phyloP scores from a whole-genome alignment of 2,888 invertebrate genomes.

The Chymomyza amoena region DNA sequence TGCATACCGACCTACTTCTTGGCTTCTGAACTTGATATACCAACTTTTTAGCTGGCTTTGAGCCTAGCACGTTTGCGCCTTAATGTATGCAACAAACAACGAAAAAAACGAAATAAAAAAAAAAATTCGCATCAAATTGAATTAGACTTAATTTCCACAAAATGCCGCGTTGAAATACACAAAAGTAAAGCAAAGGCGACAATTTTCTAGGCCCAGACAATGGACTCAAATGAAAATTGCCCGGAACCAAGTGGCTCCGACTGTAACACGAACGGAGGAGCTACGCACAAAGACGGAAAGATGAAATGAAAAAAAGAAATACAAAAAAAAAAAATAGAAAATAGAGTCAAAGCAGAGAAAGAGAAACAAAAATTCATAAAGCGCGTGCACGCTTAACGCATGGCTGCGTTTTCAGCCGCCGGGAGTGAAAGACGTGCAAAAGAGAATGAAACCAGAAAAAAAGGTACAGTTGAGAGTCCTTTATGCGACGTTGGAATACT shows the following conservation, averaged over 20 bases:
- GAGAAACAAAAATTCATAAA: constrained; percentile 54
- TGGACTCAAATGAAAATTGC: constrained; percentile 33
- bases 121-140: constrained; percentile 61
- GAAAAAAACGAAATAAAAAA: not conserved
- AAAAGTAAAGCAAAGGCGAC: constrained; percentile 24
- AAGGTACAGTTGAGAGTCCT: not conserved
- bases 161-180: constrained; percentile 26
- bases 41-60: not conserved
- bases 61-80: constrained; percentile 7
- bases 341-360: not conserved
- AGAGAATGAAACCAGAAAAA: not conserved
- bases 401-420: constrained; percentile 46
- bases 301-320: constrained; percentile 19
- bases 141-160: constrained; percentile 56
- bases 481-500: not conserved
- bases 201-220: constrained; percentile 25
- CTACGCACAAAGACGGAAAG: not conserved
- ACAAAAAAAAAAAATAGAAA: constrained; percentile 12
- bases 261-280: not conserved
- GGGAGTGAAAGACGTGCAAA: not conserved
- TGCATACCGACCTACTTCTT: constrained; percentile 15
- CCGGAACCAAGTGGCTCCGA: constrained; percentile 19
- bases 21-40: not conserved
- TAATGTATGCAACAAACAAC: constrained; percentile 58
- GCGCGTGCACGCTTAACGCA: constrained; percentile 52